Base-by-base conservation (phyloP, 1,140 invertebrate species). In the Wiebesia pumilae region DNA sequence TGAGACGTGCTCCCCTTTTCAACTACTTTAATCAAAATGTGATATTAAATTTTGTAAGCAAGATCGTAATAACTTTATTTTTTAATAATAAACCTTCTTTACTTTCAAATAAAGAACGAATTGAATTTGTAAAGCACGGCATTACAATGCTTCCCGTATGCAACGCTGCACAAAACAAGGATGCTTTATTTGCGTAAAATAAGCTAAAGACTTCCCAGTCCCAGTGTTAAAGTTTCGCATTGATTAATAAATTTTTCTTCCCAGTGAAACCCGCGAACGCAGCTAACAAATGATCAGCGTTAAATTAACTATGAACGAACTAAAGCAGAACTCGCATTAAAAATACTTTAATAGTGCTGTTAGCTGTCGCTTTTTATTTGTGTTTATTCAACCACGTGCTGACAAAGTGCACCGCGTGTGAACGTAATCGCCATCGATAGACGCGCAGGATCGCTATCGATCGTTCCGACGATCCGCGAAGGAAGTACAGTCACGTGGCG, bases 381-480 rank as follows among this genome's bases (percentile, higher is more conserved):
- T 79, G 77, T 10, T 79, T 47, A 43, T 12, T 14, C 16, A 38
- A 65, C 38, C 35, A 33, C 79, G 54, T 35, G 62, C 3, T 24
- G 21, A 73, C 40, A 83, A 83, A 58, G 81, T 73, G 35, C 65
- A 16, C 30, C 69, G 43, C n/a, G 67, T 54, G 43, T 67, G 30
- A 73, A 83, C 38, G 27, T 80, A 58, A n/a, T 40, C 33, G 78
- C 14, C 3, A 35, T 65, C 30, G 30, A 58, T 62, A 62, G 51
- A 0, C 47, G 16, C 19, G 7, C 69, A 40, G 16, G 27, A 47
- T 77, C 73, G 40, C n/a, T n/a, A 77, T 47, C 40, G 24, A 27
- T 77, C 73, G 40, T 54, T 78, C 75, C 9, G 54, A 54, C 47
- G 54, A 78, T 54, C 24, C 21, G 47, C n/a, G 30, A 7, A 30